These are phyloP conservation scores for Tricholaema leucomelas DNA, from an alignment of 2,113 vertebrate genomes.

Conservation along the genomic window DNA sequence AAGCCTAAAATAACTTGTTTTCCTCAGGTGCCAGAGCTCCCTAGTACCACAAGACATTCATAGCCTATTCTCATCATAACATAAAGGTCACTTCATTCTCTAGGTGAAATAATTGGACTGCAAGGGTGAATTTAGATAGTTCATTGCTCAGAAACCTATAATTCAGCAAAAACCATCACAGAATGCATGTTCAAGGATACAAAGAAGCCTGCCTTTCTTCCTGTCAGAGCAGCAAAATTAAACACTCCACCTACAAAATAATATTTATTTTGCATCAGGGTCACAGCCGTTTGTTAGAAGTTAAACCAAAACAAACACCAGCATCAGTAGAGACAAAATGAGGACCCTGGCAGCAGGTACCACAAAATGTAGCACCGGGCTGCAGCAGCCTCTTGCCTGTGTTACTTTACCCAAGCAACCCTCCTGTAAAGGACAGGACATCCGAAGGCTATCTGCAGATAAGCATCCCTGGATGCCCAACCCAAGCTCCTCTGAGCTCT, in stretches of 20 bases:
- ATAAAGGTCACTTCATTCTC: slow-evolving; percentile 31
- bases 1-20: not conserved
- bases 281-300: not conserved
- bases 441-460: not conserved
- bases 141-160: not conserved
- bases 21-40: not conserved
- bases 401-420: not conserved
- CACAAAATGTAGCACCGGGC: not conserved
- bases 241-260: not conserved
- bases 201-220: not conserved
- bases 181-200: not conserved
- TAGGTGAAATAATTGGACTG: not conserved
- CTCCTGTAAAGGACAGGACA: not conserved
- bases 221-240: not conserved
- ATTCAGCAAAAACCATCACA: not conserved
- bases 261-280: not conserved
- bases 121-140: not conserved
- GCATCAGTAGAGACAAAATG: not conserved
- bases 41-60: not conserved
- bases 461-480: not conserved
- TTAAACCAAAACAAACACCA: not conserved
- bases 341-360: not conserved
- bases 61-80: not conserved
- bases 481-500: not conserved
- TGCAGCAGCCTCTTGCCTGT: not conserved